These are phyloP conservation scores for Sprattus sprattus DNA, from an alignment of 2,113 vertebrate species.

Conservation along the genomic window DNA sequence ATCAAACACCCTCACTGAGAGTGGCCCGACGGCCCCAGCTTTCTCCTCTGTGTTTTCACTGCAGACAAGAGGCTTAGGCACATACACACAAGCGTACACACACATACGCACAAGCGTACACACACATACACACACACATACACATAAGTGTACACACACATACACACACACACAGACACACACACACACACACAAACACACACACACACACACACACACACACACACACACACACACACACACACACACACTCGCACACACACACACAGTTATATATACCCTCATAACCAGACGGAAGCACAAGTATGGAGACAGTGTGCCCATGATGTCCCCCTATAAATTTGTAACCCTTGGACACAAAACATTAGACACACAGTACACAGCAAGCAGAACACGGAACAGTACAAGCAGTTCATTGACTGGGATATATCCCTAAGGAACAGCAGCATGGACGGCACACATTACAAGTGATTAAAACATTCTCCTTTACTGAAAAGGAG, in stretches of 20 bases:
- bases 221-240: slow-evolving; percentile 8
- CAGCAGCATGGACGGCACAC: slow-evolving; percentile 52
- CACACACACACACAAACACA: slow-evolving; percentile 6
- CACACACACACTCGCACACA: neutral
- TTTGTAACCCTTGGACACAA: slow-evolving; percentile 32
- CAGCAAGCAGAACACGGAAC: slow-evolving; percentile 46
- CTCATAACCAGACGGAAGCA: neutral
- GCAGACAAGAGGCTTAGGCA: slow-evolving; percentile 34
- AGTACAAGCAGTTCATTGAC: slow-evolving; percentile 44
- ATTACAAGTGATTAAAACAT: slow-evolving; percentile 70
- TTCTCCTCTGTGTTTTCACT: slow-evolving; percentile 27
- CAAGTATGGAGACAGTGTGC: slow-evolving; percentile 17
- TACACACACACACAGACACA: neutral
- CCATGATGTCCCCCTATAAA: slow-evolving; percentile 17
- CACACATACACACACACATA: slow-evolving; percentile 8
- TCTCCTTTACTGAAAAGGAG: slow-evolving; percentile 62
- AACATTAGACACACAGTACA: slow-evolving; percentile 42
- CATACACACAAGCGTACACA: neutral
- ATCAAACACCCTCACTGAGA: slow-evolving; percentile 70
- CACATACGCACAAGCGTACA: slow-evolving; percentile 1
- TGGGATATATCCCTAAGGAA: slow-evolving; percentile 54
- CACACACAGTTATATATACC: neutral
- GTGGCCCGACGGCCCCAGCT: slow-evolving; percentile 59
- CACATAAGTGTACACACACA: slow-evolving; percentile 15
- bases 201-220: slow-evolving; percentile 16